phyloP scores from a whole-genome alignment of 1,140 invertebrate species.

The Neodiprion fabricii region DNA sequence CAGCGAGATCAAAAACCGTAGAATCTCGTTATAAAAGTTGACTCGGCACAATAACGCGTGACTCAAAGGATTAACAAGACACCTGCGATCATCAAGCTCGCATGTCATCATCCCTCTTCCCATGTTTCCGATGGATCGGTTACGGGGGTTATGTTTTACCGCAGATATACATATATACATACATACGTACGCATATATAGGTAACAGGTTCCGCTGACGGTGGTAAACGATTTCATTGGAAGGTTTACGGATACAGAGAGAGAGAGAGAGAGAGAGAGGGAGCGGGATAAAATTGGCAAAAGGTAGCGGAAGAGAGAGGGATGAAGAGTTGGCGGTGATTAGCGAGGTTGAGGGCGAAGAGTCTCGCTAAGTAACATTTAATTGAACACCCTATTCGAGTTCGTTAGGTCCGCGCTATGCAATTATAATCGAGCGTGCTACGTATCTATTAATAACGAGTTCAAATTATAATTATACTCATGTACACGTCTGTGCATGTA shows the following conservation, averaged over 20 bases:
- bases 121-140: background rate
- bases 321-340: constrained; percentile 29
- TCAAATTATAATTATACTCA: constrained; percentile 45
- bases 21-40: no score
- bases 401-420: constrained; percentile 42
- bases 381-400: constrained; percentile 50
- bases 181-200: no score
- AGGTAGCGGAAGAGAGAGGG: constrained; percentile 21
- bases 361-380: constrained; percentile 48
- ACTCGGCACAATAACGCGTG: no score
- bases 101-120: no score
- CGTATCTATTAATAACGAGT: constrained; percentile 43
- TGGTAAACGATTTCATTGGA: constrained; percentile 1
- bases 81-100: no score
- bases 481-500: no score
- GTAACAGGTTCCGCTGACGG: no score
- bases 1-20: no score
- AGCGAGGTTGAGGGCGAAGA: constrained; percentile 19
- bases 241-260: background rate
- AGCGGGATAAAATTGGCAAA: background rate
- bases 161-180: background rate
- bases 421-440: constrained; percentile 35
- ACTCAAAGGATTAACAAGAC: no score
- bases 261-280: no score
- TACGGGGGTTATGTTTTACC: background rate